Evolutionary conservation across 1,140 invertebrate species (phyloP), one percentile per base, ranked within the genome.

Genomic region (Tigriopus japonicus): DNA sequence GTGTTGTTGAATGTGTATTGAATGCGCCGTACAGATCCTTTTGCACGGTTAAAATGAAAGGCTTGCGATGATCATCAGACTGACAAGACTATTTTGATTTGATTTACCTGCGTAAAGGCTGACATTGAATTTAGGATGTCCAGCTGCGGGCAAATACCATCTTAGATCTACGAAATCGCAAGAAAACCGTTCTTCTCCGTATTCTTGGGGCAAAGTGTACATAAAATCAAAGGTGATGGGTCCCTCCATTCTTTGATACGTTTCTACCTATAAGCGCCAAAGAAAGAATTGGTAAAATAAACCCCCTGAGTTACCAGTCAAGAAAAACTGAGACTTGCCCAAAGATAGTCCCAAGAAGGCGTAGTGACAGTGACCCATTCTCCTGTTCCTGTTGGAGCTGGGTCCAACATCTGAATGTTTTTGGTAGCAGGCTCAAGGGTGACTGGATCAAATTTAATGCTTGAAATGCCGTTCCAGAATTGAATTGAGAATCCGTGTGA

Each of bases 1-100:
- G 56, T 58, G 40, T 28, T 41, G 40, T 58, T 58, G n/a, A 58
- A 58, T 10, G 23, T 58, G 21, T 58, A 58, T 23, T 23, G 23
- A 42, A 58, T 42, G 28, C 40, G 28, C 6, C 56, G 23, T 5
- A 41, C 24, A 2, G 56, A 35, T 35, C 28, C 28, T 35, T 35
- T 35, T 58, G n/a, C 35, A 13, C 35, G 2, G 45, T 2, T 49
- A 49, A 15, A 49, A 49, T 6, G 12, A 3, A 49, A 49, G n/a
- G n/a, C n/a, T n/a, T n/a, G n/a, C n/a, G n/a, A n/a, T n/a, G n/a
- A 49, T 5, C n/a, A 49, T 15, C 6, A 21, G 3, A 49, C 3
- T 35, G 28, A 35, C 28, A 5, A 35, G 28, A 35, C 28, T 35
- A 9, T 35, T 35, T 35, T 3, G 28, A 9, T 35, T 35, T 35